Conservation (phyloP, 2,797 vertebrate genomes). For the Crypturellus tataupa region DNA sequence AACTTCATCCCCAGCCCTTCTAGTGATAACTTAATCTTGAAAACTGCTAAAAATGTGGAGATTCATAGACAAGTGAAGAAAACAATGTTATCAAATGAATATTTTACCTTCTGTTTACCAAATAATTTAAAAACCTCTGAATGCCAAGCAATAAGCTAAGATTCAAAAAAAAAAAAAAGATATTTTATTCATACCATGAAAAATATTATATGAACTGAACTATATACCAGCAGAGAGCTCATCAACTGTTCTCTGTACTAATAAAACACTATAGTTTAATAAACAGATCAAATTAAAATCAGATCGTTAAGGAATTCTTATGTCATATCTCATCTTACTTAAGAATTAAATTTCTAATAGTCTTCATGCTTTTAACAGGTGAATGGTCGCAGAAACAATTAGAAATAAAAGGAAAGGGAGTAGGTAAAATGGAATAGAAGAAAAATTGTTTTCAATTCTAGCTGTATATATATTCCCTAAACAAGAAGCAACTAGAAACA, state of each 20-base stretch:
- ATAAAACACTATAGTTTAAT: neutral
- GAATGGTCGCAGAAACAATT: neutral
- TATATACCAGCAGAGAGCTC: neutral
- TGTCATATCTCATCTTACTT: too few species aligned
- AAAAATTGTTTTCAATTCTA: neutral
- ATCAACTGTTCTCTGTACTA: neutral
- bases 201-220: neutral
- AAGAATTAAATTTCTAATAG: neutral
- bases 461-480: neutral
- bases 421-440: neutral
- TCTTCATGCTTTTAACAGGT: neutral
- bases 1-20: neutral
- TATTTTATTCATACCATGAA: neutral
- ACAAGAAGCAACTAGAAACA: neutral
- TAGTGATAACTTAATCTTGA: neutral
- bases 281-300: neutral
- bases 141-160: neutral
- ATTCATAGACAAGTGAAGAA: neutral
- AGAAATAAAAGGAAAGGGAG: neutral
- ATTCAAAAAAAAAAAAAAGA: neutral
- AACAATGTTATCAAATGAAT: neutral
- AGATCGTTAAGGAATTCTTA: neutral
- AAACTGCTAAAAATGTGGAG: neutral
- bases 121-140: neutral
- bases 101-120: neutral